Conservation (phyloP, 2,888 invertebrate genomes). For the Rotaria sp. region DNA sequence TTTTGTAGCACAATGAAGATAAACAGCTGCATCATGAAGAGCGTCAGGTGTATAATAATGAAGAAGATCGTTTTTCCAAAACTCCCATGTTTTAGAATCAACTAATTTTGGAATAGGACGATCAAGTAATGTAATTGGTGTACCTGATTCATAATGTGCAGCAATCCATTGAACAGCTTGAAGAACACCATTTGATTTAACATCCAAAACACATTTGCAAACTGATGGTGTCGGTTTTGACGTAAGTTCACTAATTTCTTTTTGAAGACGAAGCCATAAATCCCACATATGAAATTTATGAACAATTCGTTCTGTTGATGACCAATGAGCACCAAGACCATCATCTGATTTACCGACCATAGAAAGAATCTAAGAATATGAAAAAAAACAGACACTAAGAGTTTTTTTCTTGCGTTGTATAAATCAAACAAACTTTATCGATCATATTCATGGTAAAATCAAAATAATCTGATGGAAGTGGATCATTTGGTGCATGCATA, state of each 20-base stretch:
- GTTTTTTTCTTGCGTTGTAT: neutral
- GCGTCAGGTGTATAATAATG: constrained; percentile 47
- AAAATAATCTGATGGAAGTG: neutral
- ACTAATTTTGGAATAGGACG: constrained; percentile 47
- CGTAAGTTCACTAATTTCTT: constrained; percentile 41
- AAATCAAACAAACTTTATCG: neutral
- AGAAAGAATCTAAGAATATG: constrained; percentile 43
- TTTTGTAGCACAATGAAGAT: constrained; percentile 45
- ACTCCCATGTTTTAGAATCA: constrained; percentile 45
- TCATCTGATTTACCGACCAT: constrained; percentile 45
- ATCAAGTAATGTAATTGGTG: constrained; percentile 48
- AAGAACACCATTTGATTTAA: constrained; percentile 45
- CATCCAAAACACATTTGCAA: constrained; percentile 45
- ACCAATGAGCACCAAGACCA: constrained; percentile 47
- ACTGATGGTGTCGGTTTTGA: constrained; percentile 42
- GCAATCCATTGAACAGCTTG: constrained; percentile 46
- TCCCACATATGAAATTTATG: constrained; percentile 49
- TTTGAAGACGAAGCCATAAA: constrained; percentile 43
- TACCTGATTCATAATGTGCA: constrained; percentile 47
- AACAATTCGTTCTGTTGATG: constrained; percentile 46
- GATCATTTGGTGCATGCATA: constrained; percentile 44
- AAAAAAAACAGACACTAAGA: neutral
- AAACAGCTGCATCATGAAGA: constrained; percentile 46
- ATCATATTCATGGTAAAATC: constrained; percentile 5
- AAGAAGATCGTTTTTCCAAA: constrained; percentile 46